phyloP scores from a whole-genome alignment of 2,113 vertebrate genomes.

The Leptobrachium leishanense region DNA sequence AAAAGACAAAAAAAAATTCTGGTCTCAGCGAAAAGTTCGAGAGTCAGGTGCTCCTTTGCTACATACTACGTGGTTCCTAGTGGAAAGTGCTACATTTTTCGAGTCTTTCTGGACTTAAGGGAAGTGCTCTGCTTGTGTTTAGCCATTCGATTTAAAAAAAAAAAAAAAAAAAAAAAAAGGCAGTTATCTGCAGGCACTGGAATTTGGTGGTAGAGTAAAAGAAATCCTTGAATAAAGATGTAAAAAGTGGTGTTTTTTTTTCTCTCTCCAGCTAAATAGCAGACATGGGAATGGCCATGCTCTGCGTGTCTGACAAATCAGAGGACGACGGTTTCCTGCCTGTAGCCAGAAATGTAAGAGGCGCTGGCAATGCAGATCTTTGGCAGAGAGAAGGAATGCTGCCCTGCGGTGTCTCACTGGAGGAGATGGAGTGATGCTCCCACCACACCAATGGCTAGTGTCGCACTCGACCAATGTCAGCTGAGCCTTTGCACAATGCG shows the following conservation, averaged over 20 bases:
- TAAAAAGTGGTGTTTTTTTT: neutral
- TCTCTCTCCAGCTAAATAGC: neutral
- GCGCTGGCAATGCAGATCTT: slow-evolving; percentile 15
- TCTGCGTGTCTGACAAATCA: slow-evolving; percentile 10
- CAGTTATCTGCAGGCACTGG: neutral
- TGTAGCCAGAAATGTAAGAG: neutral
- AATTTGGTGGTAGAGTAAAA: neutral
- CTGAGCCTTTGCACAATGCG: slow-evolving; percentile 5
- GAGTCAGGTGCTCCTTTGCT: neutral
- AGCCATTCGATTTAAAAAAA: neutral
- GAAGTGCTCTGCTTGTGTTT: neutral
- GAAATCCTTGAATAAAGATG: neutral
- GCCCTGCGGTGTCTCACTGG: neutral
- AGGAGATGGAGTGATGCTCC: neutral
- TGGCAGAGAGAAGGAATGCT: slow-evolving; percentile 14
- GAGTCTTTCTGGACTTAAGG: neutral
- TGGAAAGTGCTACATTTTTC: neutral
- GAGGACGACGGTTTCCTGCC: neutral
- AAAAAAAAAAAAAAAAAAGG: too few species aligned
- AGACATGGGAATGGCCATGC: slow-evolving; percentile 1
- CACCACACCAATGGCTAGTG: neutral
- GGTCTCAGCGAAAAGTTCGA: neutral
- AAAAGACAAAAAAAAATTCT: too few species aligned
- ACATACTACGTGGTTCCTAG: neutral
- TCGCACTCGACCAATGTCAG: slow-evolving; percentile 8